Conservation (phyloP, 1,140 invertebrate species). For the Zaprionus capensis region DNA sequence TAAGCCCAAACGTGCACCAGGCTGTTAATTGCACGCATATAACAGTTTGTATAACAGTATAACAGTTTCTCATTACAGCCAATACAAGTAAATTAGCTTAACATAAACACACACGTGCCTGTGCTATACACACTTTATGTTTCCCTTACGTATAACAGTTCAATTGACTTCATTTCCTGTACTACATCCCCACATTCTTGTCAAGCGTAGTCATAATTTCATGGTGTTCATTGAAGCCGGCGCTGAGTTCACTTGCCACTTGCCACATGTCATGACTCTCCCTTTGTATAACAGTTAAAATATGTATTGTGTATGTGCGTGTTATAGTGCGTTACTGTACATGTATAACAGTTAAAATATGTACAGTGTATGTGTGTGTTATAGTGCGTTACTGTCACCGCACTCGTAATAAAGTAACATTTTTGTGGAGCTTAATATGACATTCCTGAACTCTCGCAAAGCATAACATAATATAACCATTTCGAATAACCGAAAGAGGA, state of each 20-base stretch:
- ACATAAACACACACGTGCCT: background rate
- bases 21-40: background rate
- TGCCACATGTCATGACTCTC: background rate
- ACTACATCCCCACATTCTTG: background rate
- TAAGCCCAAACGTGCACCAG: too few species aligned
- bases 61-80: background rate
- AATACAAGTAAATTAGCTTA: background rate
- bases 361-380: background rate
- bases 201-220: background rate
- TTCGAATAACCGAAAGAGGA: slow-evolving; percentile 5
- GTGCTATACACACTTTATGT: background rate
- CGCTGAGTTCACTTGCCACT: background rate
- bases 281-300: background rate
- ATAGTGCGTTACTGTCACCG: slow-evolving; percentile 2
- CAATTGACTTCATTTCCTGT: background rate
- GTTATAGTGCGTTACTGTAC: background rate
- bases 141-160: background rate
- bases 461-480: slow-evolving; percentile 20
- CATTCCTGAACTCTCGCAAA: slow-evolving; percentile 7
- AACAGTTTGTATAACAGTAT: slow-evolving; percentile 13
- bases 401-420: slow-evolving; percentile 7
- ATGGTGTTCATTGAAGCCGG: background rate
- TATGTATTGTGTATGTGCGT: background rate
- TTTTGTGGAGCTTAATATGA: slow-evolving; percentile 11
- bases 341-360: slow-evolving; percentile 2